These are phyloP conservation scores for Psammodynastes pulverulentus DNA, from an alignment of 2,113 vertebrate species.

Conservation along the genomic window DNA sequence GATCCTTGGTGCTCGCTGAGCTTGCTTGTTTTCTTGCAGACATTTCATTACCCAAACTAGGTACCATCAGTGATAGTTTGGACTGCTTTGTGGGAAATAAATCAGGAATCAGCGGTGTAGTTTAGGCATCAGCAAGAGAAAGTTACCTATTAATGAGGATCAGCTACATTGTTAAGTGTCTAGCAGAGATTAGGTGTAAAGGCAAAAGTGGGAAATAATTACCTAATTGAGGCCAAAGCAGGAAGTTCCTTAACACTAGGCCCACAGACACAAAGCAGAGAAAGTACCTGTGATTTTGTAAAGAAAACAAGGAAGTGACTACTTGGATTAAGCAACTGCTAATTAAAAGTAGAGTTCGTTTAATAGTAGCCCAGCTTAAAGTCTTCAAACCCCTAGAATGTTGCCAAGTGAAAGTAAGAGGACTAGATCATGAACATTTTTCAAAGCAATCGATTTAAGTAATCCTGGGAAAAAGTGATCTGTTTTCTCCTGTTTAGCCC, in stretches of 20 bases:
- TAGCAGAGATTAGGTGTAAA: neutral
- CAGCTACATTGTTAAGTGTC: neutral
- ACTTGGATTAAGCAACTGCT: neutral
- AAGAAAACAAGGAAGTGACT: neutral
- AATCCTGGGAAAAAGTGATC: conserved; percentile 21
- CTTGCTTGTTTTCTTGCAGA: neutral
- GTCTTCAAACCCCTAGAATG: neutral
- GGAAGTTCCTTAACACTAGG: neutral
- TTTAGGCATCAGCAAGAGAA: neutral
- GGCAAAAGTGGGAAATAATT: neutral
- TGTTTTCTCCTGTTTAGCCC: conserved; percentile 30
- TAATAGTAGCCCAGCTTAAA: neutral
- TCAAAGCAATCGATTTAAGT: conserved; percentile 46
- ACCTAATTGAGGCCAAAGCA: neutral
- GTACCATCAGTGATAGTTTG: neutral
- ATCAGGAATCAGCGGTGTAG: neutral
- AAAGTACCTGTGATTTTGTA: neutral
- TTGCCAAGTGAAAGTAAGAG: neutral
- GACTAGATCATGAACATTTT: conserved; percentile 26
- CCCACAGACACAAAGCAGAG: neutral
- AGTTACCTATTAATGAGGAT: neutral
- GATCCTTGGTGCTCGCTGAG: neutral
- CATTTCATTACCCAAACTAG: neutral
- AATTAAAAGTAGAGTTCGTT: neutral
- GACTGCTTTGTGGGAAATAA: neutral